Base-by-base conservation (phyloP, 2,797 vertebrate species). In the Salmo trutta region DNA sequence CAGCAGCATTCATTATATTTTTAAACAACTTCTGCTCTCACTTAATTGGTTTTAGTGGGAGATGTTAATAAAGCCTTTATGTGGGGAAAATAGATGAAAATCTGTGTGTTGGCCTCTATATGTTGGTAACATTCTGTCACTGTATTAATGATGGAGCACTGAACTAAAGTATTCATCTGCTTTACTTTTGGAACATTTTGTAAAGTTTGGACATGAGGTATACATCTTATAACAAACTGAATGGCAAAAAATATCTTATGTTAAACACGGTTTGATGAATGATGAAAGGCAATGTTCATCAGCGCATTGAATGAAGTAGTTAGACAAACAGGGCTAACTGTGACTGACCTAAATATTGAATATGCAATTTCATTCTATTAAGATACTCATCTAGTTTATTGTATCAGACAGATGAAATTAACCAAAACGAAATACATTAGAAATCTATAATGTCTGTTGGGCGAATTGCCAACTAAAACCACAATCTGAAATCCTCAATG, bases 111-210 rank as follows among this genome's bases (percentile, higher is more conserved):
- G 53, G 53, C 53, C 53, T 54, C 17, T 5, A 54, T 10, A 79
- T 3, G 6, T 29, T 6, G 72, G 65, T 47, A 77, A 72, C 76
- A 21, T 69, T 78, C 78, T 77, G 78, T 77, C 84, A 81, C 54
- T 21, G 27, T 71, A 79, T 86, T 82, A 82, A 82, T 79, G 79
- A 90, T 80, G 75, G n/a, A 76, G 71, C n/a, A 19, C 5, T 54
- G 2, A 17, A 74, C 74, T 74, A 47, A 82, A 79, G 85, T 47
- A 76, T 83, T 82, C 1, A 81, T 77, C 74, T 51, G 33, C 78
- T 75, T 77, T 75, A 72, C 79, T 64, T 64, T 81, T 81, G 80
- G 80, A 83, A 84, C 84, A 82, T 83, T 84, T 81, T 79, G 84
- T 27, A 47, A 24, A 81, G 75, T 83, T 79, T 77, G 67, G 53